phyloP scores from a whole-genome alignment of 37 sponge, comb jelly and placozoan species.

The Bolinopsis microptera region DNA sequence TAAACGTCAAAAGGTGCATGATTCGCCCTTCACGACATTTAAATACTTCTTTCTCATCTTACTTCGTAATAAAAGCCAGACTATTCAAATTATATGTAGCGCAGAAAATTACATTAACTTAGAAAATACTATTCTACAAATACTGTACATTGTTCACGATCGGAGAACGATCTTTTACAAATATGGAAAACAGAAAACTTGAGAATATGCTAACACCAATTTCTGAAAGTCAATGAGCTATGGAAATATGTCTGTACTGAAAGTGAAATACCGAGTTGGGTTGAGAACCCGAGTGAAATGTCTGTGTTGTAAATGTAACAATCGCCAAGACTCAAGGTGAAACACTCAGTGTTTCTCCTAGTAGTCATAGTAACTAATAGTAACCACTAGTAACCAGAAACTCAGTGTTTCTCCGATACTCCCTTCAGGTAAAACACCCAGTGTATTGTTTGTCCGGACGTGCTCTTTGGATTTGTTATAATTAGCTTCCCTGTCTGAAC shows the following conservation, averaged over 20 bases:
- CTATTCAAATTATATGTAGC: background rate
- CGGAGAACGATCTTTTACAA: background rate
- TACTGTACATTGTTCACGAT: too few relatives aligned
- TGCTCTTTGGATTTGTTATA: conserved; percentile 70
- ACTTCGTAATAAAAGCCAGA: background rate
- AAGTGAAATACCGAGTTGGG: too few relatives aligned
- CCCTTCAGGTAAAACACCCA: conserved; percentile 96
- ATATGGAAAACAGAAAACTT: too few relatives aligned
- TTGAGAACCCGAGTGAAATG: too few relatives aligned
- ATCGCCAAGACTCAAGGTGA: too few relatives aligned
- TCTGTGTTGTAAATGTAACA: too few relatives aligned
- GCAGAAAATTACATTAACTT: background rate
- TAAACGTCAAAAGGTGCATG: background rate
- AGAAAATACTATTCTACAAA: background rate
- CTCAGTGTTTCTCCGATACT: conserved; percentile 56
- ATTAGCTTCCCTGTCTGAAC: conserved; percentile 82
- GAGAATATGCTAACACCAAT: too few relatives aligned
- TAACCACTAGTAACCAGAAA: background rate
- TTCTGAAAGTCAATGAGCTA: too few relatives aligned
- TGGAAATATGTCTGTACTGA: too few relatives aligned
- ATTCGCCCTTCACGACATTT: background rate
- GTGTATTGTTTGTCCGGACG: conserved; percentile 66
- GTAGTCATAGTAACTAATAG: too few relatives aligned
- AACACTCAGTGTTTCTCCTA: too few relatives aligned
- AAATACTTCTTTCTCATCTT: background rate